phyloP scores from a whole-genome alignment of 2,113 vertebrate genomes.

The Campylorhamphus procurvoides region DNA sequence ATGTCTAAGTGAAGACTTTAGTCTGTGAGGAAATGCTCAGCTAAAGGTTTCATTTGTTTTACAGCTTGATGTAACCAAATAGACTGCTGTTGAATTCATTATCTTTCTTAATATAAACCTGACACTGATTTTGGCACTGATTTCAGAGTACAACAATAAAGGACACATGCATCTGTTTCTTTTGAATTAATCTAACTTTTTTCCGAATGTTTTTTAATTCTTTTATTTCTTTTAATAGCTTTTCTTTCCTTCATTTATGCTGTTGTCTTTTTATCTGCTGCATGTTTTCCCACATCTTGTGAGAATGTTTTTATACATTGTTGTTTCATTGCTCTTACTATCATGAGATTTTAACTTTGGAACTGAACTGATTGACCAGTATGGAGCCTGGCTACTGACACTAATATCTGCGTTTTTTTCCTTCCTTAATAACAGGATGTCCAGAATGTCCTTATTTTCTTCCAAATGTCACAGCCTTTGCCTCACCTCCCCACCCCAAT shows the following conservation, averaged over 20 bases:
- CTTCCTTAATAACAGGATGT: neutral
- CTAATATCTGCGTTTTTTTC: neutral
- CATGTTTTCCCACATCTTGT: neutral
- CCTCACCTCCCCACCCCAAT: rapidly evolving
- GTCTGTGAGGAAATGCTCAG: neutral
- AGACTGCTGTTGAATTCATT: neutral
- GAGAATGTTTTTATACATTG: neutral
- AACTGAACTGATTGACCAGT: neutral
- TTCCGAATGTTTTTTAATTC: neutral
- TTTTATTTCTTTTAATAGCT: neutral
- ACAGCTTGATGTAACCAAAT: neutral
- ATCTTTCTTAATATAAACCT: neutral
- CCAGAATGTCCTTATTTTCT: neutral
- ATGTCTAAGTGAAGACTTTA: neutral
- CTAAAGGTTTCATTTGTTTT: neutral
- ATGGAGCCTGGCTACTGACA: neutral
- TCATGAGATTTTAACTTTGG: neutral
- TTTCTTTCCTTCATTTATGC: neutral
- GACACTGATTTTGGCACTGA: neutral
- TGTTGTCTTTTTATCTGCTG: neutral
- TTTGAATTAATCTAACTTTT: neutral
- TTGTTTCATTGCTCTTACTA: neutral
- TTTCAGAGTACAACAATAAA: neutral
- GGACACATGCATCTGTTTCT: neutral
- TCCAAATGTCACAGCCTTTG: neutral